phyloP scores from a whole-genome alignment of 2,888 invertebrate genomes.

The Idaea biselata region DNA sequence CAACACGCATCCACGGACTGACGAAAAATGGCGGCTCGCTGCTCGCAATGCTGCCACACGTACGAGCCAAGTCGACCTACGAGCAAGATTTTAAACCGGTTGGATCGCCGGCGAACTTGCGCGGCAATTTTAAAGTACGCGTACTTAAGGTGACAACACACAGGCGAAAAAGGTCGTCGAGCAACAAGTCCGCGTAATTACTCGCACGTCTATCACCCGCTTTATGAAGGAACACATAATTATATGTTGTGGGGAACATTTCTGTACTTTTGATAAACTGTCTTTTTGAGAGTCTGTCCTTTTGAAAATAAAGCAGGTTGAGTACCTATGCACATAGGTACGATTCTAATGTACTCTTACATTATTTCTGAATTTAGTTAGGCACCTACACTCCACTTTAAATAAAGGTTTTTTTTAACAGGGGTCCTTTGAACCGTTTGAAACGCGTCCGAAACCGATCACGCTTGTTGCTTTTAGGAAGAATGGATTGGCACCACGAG shows the following conservation, averaged over 20 bases:
- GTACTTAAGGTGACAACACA: background rate
- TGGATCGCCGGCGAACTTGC: background rate
- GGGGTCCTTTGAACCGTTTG: constrained; percentile 61
- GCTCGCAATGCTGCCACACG: background rate
- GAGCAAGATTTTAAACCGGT: background rate
- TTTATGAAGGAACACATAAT: too few relatives aligned
- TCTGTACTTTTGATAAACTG: too few relatives aligned
- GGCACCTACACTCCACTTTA: too few relatives aligned
- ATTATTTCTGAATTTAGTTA: background rate
- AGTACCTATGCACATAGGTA: background rate
- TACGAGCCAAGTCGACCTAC: background rate
- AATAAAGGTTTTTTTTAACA: constrained; percentile 32
- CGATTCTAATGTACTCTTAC: background rate
- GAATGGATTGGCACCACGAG: constrained; percentile 41
- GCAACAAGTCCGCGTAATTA: background rate
- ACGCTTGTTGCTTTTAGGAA: constrained; percentile 56
- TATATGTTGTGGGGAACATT: too few relatives aligned
- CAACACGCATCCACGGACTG: too few relatives aligned
- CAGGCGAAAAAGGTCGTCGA: background rate
- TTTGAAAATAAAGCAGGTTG: background rate
- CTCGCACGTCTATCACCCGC: too few relatives aligned
- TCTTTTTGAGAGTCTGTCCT: too few relatives aligned
- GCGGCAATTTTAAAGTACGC: background rate
- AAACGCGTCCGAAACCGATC: constrained; percentile 54
- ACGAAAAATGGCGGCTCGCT: too few relatives aligned